Evolutionary conservation across 1,140 invertebrate genomes (phyloP), one percentile per base, ranked within the genome.

Genomic region (Heterodera schachtii): DNA sequence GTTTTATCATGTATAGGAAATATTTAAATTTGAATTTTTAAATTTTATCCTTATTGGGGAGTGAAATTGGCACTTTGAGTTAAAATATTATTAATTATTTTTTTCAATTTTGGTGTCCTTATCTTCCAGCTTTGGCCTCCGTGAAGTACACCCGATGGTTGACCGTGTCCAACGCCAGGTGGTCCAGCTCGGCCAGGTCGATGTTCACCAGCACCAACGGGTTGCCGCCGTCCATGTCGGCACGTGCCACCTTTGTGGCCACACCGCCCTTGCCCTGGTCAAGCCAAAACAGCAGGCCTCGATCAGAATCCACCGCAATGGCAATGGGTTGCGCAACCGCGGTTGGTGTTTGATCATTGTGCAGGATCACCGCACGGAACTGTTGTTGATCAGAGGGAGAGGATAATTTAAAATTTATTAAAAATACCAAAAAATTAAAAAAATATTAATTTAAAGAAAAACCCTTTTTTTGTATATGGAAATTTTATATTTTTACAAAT

Each of bases 241-340:
- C 95, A 84, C 93, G 93, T 0, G 93, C 96, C 44, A 99, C 94
- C 90, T 98, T 99, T 1, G 94, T 92, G 47, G 84, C 74, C 0
- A 94, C 94, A 0, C 98, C 94, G 11, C 95, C 95, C 82, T 95
- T 95, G 7, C 97, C 97, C 84, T 95, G 94, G 89, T 99, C 97
- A 3, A 96, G 93, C 96, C 97, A 99, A 91, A 96, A 98, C 8
- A 98, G 90, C 87, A 71, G 94, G 92, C 96, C 97, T 86, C 95
- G 94, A 3, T 93, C 92, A 0, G 97, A 96, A 92, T 98, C 96
- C 1, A 98, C 91, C 79, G 93, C 95, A 73, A 99, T 93, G 0
- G 94, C 93, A 85, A 93, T 94, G 0, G 97, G 97, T 86, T 93
- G 93, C 0, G 95, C 94, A 11, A 98, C 95, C 0, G 95, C 96